phyloP scores from a whole-genome alignment of 2,797 vertebrate genomes.

The Brachymystax lenok region DNA sequence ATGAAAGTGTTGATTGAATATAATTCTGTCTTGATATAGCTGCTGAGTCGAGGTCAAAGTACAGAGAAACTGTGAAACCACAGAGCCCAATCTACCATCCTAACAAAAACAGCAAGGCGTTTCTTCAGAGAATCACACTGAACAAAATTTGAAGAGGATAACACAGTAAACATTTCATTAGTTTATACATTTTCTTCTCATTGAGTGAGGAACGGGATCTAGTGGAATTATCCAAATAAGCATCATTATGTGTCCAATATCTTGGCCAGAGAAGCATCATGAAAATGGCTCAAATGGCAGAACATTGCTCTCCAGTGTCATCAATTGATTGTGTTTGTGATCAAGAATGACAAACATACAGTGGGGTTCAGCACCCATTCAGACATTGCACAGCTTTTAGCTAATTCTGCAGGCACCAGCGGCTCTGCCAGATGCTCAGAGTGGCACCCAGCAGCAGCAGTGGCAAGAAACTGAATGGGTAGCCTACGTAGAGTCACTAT shows the following conservation, averaged over 20 bases:
- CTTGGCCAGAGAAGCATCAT: too few relatives aligned
- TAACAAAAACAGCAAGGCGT: slow-evolving; percentile 49
- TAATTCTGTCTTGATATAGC: slow-evolving; percentile 30
- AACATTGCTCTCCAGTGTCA: slow-evolving; percentile 39
- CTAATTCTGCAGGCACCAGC: too few relatives aligned
- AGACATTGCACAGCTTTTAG: too few relatives aligned
- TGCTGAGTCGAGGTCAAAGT: slow-evolving; percentile 51
- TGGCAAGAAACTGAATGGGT: neutral
- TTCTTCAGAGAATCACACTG: slow-evolving; percentile 24
- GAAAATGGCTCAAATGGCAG: slow-evolving; percentile 42
- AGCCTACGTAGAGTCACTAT: slow-evolving; percentile 4
- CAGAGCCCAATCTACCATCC: slow-evolving; percentile 41
- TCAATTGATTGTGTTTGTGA: slow-evolving; percentile 22
- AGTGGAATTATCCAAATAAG: too few relatives aligned
- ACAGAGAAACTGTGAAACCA: slow-evolving; percentile 62
- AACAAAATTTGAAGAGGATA: neutral
- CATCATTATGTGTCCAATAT: too few relatives aligned
- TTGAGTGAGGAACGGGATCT: neutral
- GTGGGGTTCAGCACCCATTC: too few relatives aligned
- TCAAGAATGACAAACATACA: too few relatives aligned
- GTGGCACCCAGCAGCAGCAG: neutral
- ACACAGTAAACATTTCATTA: neutral
- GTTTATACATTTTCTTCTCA: neutral
- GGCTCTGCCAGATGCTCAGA: neutral
- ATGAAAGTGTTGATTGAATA: slow-evolving; percentile 56